Evolutionary conservation across 2,113 vertebrate species (phyloP), one percentile per base, ranked within the genome.

Genomic region (Perca flavescens): DNA sequence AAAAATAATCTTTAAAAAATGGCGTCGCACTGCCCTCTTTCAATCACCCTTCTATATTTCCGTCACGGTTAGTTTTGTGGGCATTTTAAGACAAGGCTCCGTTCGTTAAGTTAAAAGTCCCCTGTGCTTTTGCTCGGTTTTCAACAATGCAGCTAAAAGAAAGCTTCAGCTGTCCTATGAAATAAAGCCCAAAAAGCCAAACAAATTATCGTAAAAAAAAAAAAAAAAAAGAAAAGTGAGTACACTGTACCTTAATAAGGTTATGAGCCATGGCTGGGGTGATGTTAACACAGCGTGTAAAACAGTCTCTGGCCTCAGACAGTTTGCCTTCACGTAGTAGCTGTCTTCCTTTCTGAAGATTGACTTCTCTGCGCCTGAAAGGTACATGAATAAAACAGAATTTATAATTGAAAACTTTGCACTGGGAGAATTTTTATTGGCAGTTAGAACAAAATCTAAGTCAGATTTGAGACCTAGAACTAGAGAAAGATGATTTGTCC

Each of bases 221-320:
- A 4, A 54, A 19, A 54, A 9, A 16, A 46, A 54, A 19, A 54
- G 3, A 16, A 46, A 43, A 5, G 31, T 34, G 31, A 34, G 31
- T 34, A 34, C 31, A 34, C 31, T 34, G 31, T 34, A 97, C 98
- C 95, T 97, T 98, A 78, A 99, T 99, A 19, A 99, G 96, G 81
- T 96, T 94, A 77, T 95, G 97, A 63, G 98, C 98, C 98, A 99
- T 99, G 40, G 93, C 73, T 0, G 97, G 97, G 0, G 97, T 99
- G 90, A 99, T 86, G 60, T 97, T 98, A 57, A 99, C 52, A 36
- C 95, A 96, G 31, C 97, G 97, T 2, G 95, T 95, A 60, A 99
- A 99, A 84, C 97, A 99, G 0, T 99, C 98, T 86, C 96, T 95
- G 69, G 98, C 98, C 88, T 98, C 97, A 0, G 97, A 94, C 65